Evolutionary conservation across 2,888 invertebrate species (phyloP).

Genomic region (Palloptera scutellata): DNA sequence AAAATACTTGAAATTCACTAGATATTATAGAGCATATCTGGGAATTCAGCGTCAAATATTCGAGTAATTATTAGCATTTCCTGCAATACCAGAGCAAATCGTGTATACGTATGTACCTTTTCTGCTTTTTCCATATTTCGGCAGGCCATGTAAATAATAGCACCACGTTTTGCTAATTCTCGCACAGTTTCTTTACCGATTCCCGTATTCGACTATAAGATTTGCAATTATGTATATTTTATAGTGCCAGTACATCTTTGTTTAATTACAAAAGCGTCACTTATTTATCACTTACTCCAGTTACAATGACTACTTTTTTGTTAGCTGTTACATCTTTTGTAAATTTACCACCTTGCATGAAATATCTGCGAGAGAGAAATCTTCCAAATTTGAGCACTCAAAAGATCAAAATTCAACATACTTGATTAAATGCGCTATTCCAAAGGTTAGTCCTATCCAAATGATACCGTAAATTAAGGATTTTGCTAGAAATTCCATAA

Average conservation of each 20-base stretch:
- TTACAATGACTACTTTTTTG: constrained; percentile 75
- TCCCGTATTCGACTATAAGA: constrained; percentile 72
- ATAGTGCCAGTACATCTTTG: too few relatives aligned
- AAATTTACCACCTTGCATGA: constrained; percentile 70
- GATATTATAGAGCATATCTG: too few relatives aligned
- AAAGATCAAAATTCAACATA: constrained; percentile 30
- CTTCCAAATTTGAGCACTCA: too few relatives aligned
- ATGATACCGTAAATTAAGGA: too few relatives aligned
- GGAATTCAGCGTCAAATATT: too few relatives aligned
- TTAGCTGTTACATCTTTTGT: constrained; percentile 67
- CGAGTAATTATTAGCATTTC: too few relatives aligned
- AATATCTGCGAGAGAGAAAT: constrained; percentile 48
- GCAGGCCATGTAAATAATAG: constrained; percentile 87
- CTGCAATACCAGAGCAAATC: too few relatives aligned
- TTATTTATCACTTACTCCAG: constrained; percentile 66
- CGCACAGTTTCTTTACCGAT: constrained; percentile 79
- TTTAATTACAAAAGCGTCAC: too few relatives aligned
- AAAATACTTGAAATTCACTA: too few relatives aligned
- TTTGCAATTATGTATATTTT: too few relatives aligned
- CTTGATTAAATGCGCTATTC: constrained; percentile 56
- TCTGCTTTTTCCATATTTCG: constrained; percentile 80
- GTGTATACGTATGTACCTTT: constrained; percentile 56
- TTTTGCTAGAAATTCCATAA: too few relatives aligned
- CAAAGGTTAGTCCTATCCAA: constrained; percentile 38
- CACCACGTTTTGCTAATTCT: constrained; percentile 77